These are phyloP conservation scores for Oncorhynchus masou DNA, from an alignment of 2,113 vertebrate genomes.

Conservation along the genomic window DNA sequence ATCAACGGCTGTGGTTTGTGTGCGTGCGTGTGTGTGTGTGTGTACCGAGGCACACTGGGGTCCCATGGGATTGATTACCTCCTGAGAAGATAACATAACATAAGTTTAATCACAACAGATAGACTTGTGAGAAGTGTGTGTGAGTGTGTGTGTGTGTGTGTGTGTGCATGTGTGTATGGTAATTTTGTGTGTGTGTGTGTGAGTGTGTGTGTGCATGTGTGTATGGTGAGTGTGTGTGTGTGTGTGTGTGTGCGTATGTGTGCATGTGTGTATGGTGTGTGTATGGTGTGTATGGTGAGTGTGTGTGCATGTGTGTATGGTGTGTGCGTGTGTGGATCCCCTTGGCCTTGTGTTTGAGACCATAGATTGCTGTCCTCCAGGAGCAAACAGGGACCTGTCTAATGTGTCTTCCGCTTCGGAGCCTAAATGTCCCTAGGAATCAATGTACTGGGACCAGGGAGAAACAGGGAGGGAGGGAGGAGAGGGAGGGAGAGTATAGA, in stretches of 20 bases:
- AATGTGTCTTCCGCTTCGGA: slow-evolving; percentile 22
- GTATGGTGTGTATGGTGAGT: too few species aligned
- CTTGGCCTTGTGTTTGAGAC: not conserved
- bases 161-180: slow-evolving; percentile 1
- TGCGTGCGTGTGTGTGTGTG: not conserved
- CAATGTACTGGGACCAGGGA: slow-evolving; percentile 7
- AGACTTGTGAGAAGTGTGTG: slow-evolving; percentile 30
- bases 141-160: not conserved
- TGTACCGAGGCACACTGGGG: not conserved
- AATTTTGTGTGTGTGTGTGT: not conserved
- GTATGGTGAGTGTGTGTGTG: too few species aligned
- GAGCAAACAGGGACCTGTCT: slow-evolving; percentile 35
- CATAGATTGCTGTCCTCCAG: slow-evolving; percentile 35
- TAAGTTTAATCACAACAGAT: slow-evolving; percentile 37
- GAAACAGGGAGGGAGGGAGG: not conserved
- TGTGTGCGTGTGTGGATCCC: too few species aligned
- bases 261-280: too few species aligned
- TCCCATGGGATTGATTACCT: slow-evolving; percentile 60
- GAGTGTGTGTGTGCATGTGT: not conserved
- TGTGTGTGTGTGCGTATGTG: too few species aligned
- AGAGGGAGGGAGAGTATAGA: too few species aligned
- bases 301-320: too few species aligned
- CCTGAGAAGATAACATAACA: slow-evolving; percentile 19
- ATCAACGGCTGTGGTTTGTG: slow-evolving; percentile 40
- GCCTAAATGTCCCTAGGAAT: slow-evolving; percentile 35